Base-by-base conservation (phyloP, 2,888 invertebrate species). In the Sicus ferrugineus region DNA sequence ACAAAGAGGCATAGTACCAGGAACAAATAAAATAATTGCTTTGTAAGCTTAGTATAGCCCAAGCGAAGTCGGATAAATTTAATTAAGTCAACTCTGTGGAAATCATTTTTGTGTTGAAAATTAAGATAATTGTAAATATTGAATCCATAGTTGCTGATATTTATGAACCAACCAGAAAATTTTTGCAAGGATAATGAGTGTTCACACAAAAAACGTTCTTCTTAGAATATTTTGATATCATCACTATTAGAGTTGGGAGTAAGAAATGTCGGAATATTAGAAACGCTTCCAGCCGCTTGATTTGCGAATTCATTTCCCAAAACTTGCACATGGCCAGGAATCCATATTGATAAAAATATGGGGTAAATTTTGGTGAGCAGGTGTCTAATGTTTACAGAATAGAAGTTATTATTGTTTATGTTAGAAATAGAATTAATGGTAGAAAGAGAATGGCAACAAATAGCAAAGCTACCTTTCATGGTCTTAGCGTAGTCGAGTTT, bases 251-350 rank as follows among this genome's bases (percentile, higher is more conserved):
- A 54, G 23, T 65, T 65, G 23, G 1, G 19, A n/a, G 65, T 38
- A 1, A 3, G 6, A 2, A 38, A 34, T 11, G 38, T 2, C 2
- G 65, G 65, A 14, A 21, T 23, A 19, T 23, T 31, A 19, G 1
- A 31, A 16, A 52, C 65, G 3, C 34, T 14, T 52, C 38, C 52
- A 0, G 54, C 52, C 14, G 50, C 6, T 52, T 65, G 16, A 30
- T 65, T 52, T 16, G 54, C 65, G 21, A 50, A 38, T 34, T 65
- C 65, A 9, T 65, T 65, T 14, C 65, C 65, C 23, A n/a, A 6
- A 21, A 38, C 54, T 54, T 54, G 23, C 11, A 52, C n/a, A 21
- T 52, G 50, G 26, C 34, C 9, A 4, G 52, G 34, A 14, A 65
- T n/a, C 52, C 65, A 65, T 14, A 54, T 21, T 52, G 34, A 4